Evolutionary conservation across 2,888 invertebrate genomes (phyloP).

Genomic region (Cyrtodaria siliqua): DNA sequence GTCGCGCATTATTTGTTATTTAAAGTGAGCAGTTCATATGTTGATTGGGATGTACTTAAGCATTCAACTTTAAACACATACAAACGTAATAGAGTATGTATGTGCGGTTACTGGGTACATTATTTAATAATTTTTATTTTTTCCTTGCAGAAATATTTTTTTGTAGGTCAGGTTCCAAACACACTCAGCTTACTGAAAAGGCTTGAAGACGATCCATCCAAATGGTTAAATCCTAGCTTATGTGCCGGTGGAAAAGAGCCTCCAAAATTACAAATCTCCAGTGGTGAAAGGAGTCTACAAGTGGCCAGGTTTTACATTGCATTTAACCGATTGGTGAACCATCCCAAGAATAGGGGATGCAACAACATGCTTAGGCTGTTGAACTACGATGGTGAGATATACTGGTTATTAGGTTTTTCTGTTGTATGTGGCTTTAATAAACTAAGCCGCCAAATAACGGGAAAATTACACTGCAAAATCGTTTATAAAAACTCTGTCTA

Average conservation of each 20-base stretch:
- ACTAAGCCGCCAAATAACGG: too few species aligned
- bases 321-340: conserved; percentile 32
- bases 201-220: conserved; percentile 7
- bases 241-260: neutral
- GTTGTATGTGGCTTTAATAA: too few species aligned
- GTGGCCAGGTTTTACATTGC: conserved; percentile 19
- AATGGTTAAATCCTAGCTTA: neutral
- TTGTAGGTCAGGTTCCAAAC: conserved; percentile 39
- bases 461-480: too few species aligned
- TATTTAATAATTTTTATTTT: too few species aligned
- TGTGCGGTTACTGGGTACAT: too few species aligned
- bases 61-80: too few species aligned
- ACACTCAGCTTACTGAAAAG: conserved; percentile 35
- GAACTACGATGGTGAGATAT: conserved; percentile 4
- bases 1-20: too few species aligned
- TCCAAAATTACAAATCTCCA: conserved; percentile 5
- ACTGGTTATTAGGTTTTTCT: too few species aligned
- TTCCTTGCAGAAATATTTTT: conserved; percentile 31
- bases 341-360: conserved; percentile 18
- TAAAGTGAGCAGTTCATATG: too few species aligned
- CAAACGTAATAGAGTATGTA: too few species aligned
- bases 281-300: conserved; percentile 35
- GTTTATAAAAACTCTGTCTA: too few species aligned
- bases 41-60: too few species aligned
- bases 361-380: conserved; percentile 25